Base-by-base conservation (phyloP, 2,797 vertebrate species). In the Rachycentron canadum region DNA sequence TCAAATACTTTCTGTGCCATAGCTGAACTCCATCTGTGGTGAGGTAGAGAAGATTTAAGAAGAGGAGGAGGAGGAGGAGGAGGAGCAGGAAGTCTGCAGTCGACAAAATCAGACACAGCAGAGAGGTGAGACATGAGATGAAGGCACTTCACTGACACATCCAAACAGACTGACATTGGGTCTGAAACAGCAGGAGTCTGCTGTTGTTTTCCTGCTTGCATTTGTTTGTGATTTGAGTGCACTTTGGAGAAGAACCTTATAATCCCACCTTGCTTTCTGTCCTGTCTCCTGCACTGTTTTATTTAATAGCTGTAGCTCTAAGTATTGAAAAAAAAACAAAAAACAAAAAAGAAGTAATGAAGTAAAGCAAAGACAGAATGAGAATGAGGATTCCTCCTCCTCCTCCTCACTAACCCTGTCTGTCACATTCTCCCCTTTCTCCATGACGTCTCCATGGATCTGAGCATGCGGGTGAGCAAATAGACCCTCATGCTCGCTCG, bases 381-480 rank as follows among this genome's bases (percentile, higher is more conserved):
- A 81, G 36, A 72, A 79, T 21, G 69, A 86, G 74, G 69, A 78
- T 30, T 78, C 66, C 62, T 81, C 57, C 70, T 78, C 53, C 50
- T 77, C 57, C 70, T 78, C 53, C 50, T 77, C 57, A 79, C 79
- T 63, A 69, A 67, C 80, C 69, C 67, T 38, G 73, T 89, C 87
- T 88, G 86, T 85, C 85, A 88, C 92, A 94, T 94, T 93, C 92
- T 86, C 88, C 65, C 76, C 71, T 92, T 93, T 93, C 89, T 92
- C 82, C 80, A 57, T 50, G 47, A 79, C 12, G 77, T 94, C 89
- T 90, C 92, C 85, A 80, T 91, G 92, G 93, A 90, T 81, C 77
- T 75, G 69, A 82, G 83, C 77, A 72, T 82, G 86, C 77, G 76
- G 67, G 69, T 82, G 85, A 90, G 77, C 89, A 92, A 93, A 93